Base-by-base conservation (phyloP, 1,140 invertebrate species). In the Phocides pigmalion region DNA sequence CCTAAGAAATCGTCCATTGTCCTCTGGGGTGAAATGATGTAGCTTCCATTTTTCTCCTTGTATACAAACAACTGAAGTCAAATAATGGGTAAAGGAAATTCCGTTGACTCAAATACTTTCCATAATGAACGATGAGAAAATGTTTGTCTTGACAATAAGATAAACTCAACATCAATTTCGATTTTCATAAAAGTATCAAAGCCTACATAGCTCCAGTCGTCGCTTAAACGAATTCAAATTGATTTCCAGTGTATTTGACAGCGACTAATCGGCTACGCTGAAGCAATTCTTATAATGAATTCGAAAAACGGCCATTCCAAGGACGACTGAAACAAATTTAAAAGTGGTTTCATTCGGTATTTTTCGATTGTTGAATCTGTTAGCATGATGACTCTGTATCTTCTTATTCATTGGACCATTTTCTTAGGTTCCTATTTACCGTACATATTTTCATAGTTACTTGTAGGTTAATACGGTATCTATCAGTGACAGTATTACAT, bases 281-380 rank as follows among this genome's bases (percentile, higher is more conserved):
- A 56, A 35, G 62, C 50, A 59, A 68, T 66, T 70, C 61, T 63
- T 53, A 62, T 66, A 66, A 73, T 64, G 58, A 62, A 56, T 62
- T n/a, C n/a, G n/a, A n/a, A n/a, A n/a, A 58, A 72, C 66, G n/a
- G n/a, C 70, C 50, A 32, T 22, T 42, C n/a, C 39, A 41, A 20
- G 9, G 22, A 28, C 53, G 17, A 28, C 44, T 19, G 12, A 1
- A 51, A 44, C 39, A 68, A 41, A 44, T 67, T 47, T 56, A 37
- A 32, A 47, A 16, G 56, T 25, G 51, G 12, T 39, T 62, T 54
- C 12, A 3, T 39, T 39, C 3, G n/a, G 32, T n/a, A 8, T 3
- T 8, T 28, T 6, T 28, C 25, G 25, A 8, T 28, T 28, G 25
- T 32, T 11, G 28, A 32, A 32, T 32, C 28, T 32, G 0, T 11